Percentiles rank a stretch among this genome's conserved stretches.
phyloP scores from a whole-genome alignment of 2,113 vertebrate species.

The Polypterus bichir region DNA sequence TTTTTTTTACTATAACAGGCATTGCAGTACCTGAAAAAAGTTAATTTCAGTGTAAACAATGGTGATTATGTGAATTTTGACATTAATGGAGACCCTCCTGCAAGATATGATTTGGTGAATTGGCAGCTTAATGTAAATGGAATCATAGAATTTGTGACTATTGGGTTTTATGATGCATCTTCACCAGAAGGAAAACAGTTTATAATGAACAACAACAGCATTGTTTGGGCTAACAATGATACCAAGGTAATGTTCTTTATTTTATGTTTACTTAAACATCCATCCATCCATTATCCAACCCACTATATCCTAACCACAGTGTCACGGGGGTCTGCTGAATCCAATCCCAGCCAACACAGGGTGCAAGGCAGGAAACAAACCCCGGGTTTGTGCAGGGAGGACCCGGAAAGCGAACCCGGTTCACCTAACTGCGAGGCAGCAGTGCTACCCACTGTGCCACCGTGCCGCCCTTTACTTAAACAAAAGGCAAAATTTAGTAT shows the following conservation, averaged over 20 bases:
- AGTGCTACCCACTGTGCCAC: too few species aligned
- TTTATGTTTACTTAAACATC: too few species aligned
- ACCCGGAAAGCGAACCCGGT: too few species aligned
- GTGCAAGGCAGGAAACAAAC: too few species aligned
- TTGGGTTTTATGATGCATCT: constrained; percentile 8
- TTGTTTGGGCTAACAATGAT: neutral
- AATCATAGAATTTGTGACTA: neutral
- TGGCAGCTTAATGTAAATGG: neutral
- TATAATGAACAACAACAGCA: neutral
- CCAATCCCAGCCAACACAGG: too few species aligned
- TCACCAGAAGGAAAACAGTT: neutral
- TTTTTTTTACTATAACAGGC: neutral
- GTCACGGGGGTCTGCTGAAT: too few species aligned
- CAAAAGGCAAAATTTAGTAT: too few species aligned
- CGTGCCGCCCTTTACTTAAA: too few species aligned
- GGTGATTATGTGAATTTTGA: neutral
- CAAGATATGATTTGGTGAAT: constrained; percentile 2
- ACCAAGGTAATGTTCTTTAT: neutral
- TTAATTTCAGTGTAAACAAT: neutral
- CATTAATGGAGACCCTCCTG: neutral
- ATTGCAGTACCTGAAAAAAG: neutral
- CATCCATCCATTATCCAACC: too few species aligned
- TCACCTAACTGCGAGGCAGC: too few species aligned
- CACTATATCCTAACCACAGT: too few species aligned
- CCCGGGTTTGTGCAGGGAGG: too few species aligned